phyloP scores from a whole-genome alignment of 2,113 vertebrate species.

The Megaleporinus macrocephalus region DNA sequence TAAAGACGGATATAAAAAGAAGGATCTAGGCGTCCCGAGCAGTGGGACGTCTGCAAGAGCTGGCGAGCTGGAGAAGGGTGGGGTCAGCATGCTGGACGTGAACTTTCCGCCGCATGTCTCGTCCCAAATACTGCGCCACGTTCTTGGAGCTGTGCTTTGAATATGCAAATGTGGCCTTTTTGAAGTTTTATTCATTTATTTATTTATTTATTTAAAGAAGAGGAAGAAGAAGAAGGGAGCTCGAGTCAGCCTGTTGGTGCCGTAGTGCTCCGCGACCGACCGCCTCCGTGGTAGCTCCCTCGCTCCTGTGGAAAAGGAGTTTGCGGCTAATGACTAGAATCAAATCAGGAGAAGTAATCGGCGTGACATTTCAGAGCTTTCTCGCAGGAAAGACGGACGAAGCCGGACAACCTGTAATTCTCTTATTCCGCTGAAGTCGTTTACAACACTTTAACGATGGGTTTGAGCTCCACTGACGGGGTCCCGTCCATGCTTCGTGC shows the following conservation, averaged over 20 bases:
- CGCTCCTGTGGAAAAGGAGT: background rate
- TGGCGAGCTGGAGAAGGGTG: background rate
- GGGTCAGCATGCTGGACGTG: background rate
- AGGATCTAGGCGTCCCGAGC: background rate
- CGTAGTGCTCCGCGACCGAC: background rate
- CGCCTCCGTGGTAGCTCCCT: background rate
- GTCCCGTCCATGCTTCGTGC: background rate
- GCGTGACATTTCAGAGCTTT: background rate
- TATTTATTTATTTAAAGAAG: no score
- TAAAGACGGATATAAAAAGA: background rate
- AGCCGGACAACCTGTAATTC: background rate
- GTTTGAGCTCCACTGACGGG: background rate
- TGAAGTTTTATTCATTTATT: background rate
- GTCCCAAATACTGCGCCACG: background rate
- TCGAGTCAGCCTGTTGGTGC: background rate
- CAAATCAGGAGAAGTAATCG: conserved; percentile 1
- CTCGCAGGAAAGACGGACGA: background rate
- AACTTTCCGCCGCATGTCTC: background rate
- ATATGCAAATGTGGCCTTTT: conserved; percentile 34
- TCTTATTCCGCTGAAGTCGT: background rate
- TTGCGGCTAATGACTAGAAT: background rate
- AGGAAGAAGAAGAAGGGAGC: background rate
- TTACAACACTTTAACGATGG: background rate
- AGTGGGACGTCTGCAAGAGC: background rate
- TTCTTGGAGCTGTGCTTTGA: background rate